Evolutionary conservation across 2,888 invertebrate species (phyloP).

Genomic region (Thelaira solivaga): DNA sequence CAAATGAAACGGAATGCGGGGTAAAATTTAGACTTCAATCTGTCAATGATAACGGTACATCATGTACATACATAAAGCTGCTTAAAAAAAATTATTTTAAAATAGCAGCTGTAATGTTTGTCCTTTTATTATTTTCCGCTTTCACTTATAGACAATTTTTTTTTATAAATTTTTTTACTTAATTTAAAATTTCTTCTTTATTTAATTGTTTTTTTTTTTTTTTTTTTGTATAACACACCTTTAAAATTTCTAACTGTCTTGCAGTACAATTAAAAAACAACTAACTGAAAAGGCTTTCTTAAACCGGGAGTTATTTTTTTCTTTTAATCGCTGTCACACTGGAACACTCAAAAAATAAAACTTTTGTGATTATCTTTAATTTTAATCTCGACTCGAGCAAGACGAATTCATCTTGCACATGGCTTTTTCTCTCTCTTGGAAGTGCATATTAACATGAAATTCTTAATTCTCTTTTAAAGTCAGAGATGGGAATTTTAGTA

Average conservation of each 20-base stretch:
- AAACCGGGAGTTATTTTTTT: constrained; percentile 30
- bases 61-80: too few species aligned
- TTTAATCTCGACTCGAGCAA: constrained; percentile 6
- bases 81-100: too few species aligned
- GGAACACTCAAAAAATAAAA: background rate
- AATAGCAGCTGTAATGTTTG: too few species aligned
- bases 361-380: constrained; percentile 10
- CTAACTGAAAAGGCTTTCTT: constrained; percentile 18
- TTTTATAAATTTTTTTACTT: background rate
- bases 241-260: constrained; percentile 18
- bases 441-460: background rate
- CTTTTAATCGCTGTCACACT: constrained; percentile 1
- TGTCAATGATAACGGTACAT: too few species aligned
- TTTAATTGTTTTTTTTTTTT: background rate
- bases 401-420: background rate
- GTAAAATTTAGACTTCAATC: too few species aligned
- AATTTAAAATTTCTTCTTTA: background rate
- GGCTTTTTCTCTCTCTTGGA: background rate
- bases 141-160: background rate
- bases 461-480: background rate
- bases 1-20: too few species aligned
- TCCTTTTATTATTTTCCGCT: too few species aligned
- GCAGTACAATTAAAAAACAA: constrained; percentile 43
- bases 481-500: background rate
- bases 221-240: background rate